phyloP scores from a whole-genome alignment of 2,113 vertebrate species.

The Myotis yumanensis region DNA sequence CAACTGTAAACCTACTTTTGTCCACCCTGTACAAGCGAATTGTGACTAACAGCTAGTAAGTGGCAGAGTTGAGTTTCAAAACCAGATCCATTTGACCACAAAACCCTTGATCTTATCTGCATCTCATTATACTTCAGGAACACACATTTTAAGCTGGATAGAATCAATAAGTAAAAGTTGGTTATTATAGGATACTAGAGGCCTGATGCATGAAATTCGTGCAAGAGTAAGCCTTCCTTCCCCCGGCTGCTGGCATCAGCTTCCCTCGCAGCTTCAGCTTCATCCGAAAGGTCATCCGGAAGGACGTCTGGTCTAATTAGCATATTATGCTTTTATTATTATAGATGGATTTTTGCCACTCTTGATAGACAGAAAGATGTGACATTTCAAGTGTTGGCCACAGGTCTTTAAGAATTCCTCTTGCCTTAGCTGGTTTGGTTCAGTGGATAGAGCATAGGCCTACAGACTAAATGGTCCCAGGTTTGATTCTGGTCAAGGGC shows the following conservation, averaged over 20 bases:
- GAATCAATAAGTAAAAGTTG: constrained; percentile 62
- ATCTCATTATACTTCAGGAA: constrained; percentile 65
- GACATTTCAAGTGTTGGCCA: constrained; percentile 70
- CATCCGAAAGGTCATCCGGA: too few relatives aligned
- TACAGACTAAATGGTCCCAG: too few relatives aligned
- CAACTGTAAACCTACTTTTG: not conserved
- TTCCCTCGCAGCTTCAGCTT: too few relatives aligned
- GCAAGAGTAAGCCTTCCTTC: too few relatives aligned
- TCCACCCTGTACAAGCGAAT: not conserved
- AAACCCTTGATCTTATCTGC: constrained; percentile 48
- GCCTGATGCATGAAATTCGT: too few relatives aligned
- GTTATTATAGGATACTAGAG: constrained; percentile 58
- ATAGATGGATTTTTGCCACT: constrained; percentile 67
- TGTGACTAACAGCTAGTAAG: constrained; percentile 8
- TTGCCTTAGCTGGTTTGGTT: not conserved
- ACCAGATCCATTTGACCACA: constrained; percentile 22
- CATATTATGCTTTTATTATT: too few relatives aligned
- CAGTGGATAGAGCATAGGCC: too few relatives aligned
- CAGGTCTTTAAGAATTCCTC: constrained; percentile 62
- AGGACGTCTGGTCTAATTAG: too few relatives aligned
- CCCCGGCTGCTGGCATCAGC: too few relatives aligned
- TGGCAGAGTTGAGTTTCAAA: constrained; percentile 39
- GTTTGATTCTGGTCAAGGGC: too few relatives aligned
- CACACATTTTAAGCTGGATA: constrained; percentile 61
- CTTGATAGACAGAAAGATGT: constrained; percentile 71